phyloP scores from a whole-genome alignment of 2,113 vertebrate species.

The Podarcis raffonei region DNA sequence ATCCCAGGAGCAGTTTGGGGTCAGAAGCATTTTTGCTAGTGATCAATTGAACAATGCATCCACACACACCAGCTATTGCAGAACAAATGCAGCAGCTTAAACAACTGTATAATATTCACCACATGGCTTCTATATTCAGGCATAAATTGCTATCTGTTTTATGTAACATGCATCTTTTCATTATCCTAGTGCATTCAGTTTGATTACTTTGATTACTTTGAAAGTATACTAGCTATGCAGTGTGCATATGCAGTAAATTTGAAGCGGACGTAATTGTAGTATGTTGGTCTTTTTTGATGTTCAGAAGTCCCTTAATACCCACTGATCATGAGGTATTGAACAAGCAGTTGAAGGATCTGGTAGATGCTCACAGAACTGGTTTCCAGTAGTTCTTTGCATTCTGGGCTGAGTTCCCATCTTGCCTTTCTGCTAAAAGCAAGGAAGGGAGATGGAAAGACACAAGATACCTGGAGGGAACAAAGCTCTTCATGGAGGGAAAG shows the following conservation, averaged over 20 bases:
- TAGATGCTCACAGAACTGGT: neutral
- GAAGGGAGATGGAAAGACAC: neutral
- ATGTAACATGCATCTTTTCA: neutral
- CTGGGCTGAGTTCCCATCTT: neutral
- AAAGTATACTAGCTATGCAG: neutral
- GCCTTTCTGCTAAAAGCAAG: neutral
- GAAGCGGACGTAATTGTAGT: neutral
- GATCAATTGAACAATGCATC: neutral
- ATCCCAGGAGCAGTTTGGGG: neutral
- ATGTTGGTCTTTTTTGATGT: neutral
- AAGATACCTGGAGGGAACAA: neutral
- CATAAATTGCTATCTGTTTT: neutral
- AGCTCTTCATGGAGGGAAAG: neutral
- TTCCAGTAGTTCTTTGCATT: neutral
- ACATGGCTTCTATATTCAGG: slow-evolving; percentile 10
- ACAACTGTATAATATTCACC: neutral
- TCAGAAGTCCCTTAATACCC: neutral
- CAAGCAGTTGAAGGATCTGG: neutral
- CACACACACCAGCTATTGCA: neutral
- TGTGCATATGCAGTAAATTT: neutral
- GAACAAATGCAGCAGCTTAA: slow-evolving; percentile 31
- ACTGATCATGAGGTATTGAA: neutral
- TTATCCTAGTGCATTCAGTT: neutral
- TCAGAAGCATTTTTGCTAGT: neutral
- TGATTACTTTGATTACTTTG: slow-evolving; percentile 30